Percentiles rank a stretch among this genome's conserved stretches.
These are phyloP conservation scores for Neogale vison DNA, from an alignment of 2,113 vertebrate genomes.

Conservation along the genomic window DNA sequence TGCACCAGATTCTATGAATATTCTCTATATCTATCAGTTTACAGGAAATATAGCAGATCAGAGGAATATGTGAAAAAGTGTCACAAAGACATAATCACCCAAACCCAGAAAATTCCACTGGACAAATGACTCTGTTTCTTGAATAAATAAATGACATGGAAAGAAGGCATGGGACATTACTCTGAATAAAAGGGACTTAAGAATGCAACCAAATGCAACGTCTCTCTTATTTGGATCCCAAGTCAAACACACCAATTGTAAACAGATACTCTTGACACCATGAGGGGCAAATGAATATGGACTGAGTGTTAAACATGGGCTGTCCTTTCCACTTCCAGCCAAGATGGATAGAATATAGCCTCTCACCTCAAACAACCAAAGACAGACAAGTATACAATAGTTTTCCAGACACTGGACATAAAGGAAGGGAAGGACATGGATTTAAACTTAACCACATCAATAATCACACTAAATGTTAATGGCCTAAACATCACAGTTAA, in stretches of 20 bases:
- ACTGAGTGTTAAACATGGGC: background rate
- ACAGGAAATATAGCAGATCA: background rate
- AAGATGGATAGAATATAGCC: background rate
- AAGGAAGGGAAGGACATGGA: background rate
- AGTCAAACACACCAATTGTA: background rate
- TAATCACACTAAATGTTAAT: background rate
- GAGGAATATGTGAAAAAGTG: background rate
- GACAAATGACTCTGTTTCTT: background rate
- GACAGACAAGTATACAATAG: background rate
- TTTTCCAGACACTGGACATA: background rate
- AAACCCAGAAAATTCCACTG: background rate
- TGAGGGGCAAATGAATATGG: background rate
- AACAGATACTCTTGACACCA: background rate
- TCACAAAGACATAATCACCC: background rate
- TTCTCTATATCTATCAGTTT: background rate
- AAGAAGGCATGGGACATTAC: too few relatives aligned
- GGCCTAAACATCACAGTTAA: background rate
- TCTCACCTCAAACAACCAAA: background rate
- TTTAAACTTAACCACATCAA: background rate
- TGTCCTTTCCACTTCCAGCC: background rate
- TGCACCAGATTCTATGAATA: background rate
- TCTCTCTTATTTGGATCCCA: background rate
- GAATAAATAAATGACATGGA: background rate
- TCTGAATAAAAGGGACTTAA: background rate
- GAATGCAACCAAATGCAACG: background rate